Base-by-base conservation (phyloP, 2,113 vertebrate species). In the Antechinus flavipes region DNA sequence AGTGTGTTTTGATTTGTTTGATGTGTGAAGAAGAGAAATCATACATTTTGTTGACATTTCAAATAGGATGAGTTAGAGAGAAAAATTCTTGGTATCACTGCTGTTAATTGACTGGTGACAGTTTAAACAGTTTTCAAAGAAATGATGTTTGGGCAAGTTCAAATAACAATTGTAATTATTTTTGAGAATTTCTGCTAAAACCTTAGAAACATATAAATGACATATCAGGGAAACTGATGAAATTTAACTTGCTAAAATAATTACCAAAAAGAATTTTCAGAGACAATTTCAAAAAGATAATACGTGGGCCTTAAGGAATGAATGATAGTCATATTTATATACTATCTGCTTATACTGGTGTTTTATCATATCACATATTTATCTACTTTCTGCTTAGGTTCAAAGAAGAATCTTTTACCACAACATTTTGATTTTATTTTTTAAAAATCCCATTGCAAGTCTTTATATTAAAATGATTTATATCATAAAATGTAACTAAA, bases 191-290 rank as follows among this genome's bases (percentile, higher is more conserved):
- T 89, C 27, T 95, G 35, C 91, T 95, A 97, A 96, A 97, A 76
- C 16, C 0, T 0, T 95, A 27, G 68, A 97, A 97, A 91, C 96
- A 93, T 54, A 58, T 95, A 97, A 97, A 95, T 97, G 93, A 93
- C 92, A 89, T 95, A 93, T 97, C 96, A 96, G 92, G 92, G n/a
- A 91, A 94, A 89, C 95, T 96, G 27, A 30, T 93, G 96, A 96
- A 95, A 96, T 96, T 93, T 97, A 93, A 91, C 94, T 97, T 92
- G 5, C 22, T 84, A 84, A 42, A 93, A 90, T 95, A 90, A 97
- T 98, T 97, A 93, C 90, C 97, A 98, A 96, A 97, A 97, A 91
- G 68, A 96, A 92, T 97, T 97, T 96, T 92, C 68, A 94, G 94
- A 97, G 93, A 93, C 92, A 97, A 97, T 97, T 96, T 97, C 95